Base-by-base conservation (phyloP, 2,113 vertebrate species). In the Pitta sordida region DNA sequence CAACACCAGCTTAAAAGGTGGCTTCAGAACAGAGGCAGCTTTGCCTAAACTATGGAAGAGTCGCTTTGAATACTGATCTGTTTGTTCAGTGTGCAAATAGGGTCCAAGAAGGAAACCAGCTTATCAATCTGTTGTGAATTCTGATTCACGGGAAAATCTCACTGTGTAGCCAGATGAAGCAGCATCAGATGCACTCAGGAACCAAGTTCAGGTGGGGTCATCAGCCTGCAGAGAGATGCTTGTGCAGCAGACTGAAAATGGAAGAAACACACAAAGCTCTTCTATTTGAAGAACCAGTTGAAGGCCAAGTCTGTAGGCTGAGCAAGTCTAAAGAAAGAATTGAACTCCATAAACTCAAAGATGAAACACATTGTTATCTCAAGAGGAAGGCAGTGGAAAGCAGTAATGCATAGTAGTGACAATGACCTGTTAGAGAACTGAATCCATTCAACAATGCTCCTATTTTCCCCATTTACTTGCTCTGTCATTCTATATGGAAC, bases 121-220 rank as follows among this genome's bases (percentile, higher is more conserved):
- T 20, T 7, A 83, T 10, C 34, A n/a, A 51, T 8, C 19, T 29
- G 17, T 13, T 49, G 49, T 23, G 36, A 56, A 83, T 59, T 32
- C 22, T 74, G 59, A 49, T n/a, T 24, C 44, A 29, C 1, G 74
- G 46, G 32, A 12, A 62, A 37, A 69, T 21, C 15, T 41, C 5
- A 9, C 16, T 2, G 0, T 4, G 15, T 15, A 55, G 20, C 6
- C 41, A 67, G 44, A 48, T 5, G 14, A 69, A 85, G 16, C 0
- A 71, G 24, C 14, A 17, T 3, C 21, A 15, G 9, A 13, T n/a
- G 56, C 23, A 76, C 7, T 10, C 36, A 64, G 27, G 24, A 71
- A 48, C 56, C 20, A 34, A 21, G 7, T 30, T 60, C 75, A 80
- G 53, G 15, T 17, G 21, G 9, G 21, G 22, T n/a, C 36, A 68